Conservation (phyloP, 37 sponge, comb jelly and placozoan species). For the Tethya wilhelma region DNA sequence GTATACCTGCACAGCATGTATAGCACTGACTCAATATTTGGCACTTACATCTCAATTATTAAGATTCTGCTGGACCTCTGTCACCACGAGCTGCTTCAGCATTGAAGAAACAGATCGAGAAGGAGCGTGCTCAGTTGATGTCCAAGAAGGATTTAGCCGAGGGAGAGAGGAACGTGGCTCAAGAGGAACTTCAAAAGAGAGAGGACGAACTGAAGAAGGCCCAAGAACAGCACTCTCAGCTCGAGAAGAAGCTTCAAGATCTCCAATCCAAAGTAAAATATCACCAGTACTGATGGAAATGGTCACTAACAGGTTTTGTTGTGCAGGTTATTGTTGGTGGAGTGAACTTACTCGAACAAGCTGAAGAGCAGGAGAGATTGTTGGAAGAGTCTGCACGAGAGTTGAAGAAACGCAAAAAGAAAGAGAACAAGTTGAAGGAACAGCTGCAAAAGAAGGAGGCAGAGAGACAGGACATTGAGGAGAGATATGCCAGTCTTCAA, state of each 20-base stretch:
- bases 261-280: conserved; percentile 68
- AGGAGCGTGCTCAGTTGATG: conserved; percentile 69
- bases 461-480: conserved; percentile 84
- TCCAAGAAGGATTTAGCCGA: conserved; percentile 82
- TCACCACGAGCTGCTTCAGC: conserved; percentile 55
- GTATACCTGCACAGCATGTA: too few relatives aligned
- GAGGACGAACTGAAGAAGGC: conserved; percentile 84
- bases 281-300: background rate
- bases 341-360: conserved; percentile 96
- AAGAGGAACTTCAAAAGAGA: conserved; percentile 71
- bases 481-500: conserved; percentile 91
- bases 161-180: conserved; percentile 73
- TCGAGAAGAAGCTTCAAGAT: conserved; percentile 79
- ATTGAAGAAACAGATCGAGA: conserved; percentile 67
- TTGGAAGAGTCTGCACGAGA: conserved; percentile 90
- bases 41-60: background rate
- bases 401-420: conserved; percentile 77
- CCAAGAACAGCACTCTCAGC: conserved; percentile 80
- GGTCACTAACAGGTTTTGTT: background rate
- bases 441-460: conserved; percentile 83
- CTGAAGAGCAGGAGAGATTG: conserved; percentile 92
- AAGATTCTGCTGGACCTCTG: conserved; percentile 32
- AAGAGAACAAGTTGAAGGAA: conserved; percentile 69
- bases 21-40: too few relatives aligned
- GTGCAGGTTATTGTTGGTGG: conserved; percentile 93